Evolutionary conservation across 1,140 invertebrate species (phyloP).

Genomic region (Orussus abietinus): DNA sequence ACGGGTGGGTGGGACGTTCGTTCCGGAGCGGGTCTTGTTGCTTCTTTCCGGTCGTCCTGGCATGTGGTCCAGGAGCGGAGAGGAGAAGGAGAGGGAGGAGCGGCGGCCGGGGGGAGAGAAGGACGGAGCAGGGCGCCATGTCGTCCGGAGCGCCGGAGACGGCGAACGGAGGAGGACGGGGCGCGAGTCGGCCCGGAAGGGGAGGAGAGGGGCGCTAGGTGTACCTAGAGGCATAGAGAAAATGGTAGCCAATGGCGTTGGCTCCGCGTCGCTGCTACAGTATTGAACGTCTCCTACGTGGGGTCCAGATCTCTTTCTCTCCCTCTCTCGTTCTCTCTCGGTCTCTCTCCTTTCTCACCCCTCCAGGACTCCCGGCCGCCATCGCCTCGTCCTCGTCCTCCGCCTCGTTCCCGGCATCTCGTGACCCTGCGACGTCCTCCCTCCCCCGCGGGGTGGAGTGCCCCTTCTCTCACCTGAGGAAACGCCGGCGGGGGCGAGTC

Average conservation of each 20-base stretch:
- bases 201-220: slow-evolving; percentile 14
- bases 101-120: slow-evolving; percentile 4
- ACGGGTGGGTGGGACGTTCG: no score
- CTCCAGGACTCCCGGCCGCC: slow-evolving; percentile 14
- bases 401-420: slow-evolving; percentile 18
- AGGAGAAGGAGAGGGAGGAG: background rate
- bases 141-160: slow-evolving; percentile 11
- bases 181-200: slow-evolving; percentile 7
- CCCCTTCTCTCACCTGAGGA: no score
- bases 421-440: slow-evolving; percentile 14
- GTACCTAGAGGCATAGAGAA: slow-evolving; percentile 28
- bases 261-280: slow-evolving; percentile 33
- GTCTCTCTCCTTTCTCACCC: slow-evolving; percentile 22
- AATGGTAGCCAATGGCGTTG: slow-evolving; percentile 45
- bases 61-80: background rate
- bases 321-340: slow-evolving; percentile 25
- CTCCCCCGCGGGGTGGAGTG: slow-evolving; percentile 2
- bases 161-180: slow-evolving; percentile 1
- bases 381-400: slow-evolving; percentile 14
- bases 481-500: no score
- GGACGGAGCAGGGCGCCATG: slow-evolving; percentile 3
- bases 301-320: slow-evolving; percentile 35
- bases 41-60: no score
- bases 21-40: no score
- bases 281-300: slow-evolving; percentile 44